These are phyloP conservation scores for Drosophila birchii DNA, from an alignment of 2,888 invertebrate genomes.

Conservation along the genomic window DNA sequence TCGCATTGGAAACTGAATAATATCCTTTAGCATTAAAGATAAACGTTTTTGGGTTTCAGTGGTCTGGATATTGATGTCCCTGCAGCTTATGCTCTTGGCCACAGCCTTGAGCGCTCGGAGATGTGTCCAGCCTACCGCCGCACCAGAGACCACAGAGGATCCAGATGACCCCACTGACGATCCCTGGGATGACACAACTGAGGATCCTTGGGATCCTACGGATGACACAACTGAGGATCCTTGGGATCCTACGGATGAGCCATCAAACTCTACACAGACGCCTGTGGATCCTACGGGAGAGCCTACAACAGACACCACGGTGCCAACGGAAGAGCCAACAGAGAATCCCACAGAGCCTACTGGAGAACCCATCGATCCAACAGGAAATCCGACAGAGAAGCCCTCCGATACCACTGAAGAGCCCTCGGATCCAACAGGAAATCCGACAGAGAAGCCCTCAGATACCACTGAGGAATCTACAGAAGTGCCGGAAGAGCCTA, in stretches of 20 bases:
- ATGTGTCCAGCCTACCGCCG: slow-evolving; percentile 39
- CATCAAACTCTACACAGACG: neutral
- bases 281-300: slow-evolving; percentile 1
- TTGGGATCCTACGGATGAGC: slow-evolving; percentile 14
- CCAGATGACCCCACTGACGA: slow-evolving; percentile 31
- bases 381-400: neutral
- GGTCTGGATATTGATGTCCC: slow-evolving; percentile 45
- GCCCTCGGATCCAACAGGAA: neutral
- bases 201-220: slow-evolving; percentile 23
- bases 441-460: neutral
- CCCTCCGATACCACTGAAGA: neutral
- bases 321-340: slow-evolving; percentile 2
- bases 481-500: neutral
- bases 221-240: slow-evolving; percentile 25
- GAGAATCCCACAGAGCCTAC: neutral
- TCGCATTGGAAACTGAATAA: slow-evolving; percentile 3
- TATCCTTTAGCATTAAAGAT: slow-evolving; percentile 24
- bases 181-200: slow-evolving; percentile 29
- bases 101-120: slow-evolving; percentile 49
- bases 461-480: neutral
- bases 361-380: neutral
- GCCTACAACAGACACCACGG: neutral
- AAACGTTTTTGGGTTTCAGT: slow-evolving; percentile 47
- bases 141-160: slow-evolving; percentile 16
- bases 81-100: slow-evolving; percentile 56